Percentiles rank a stretch among this genome's conserved stretches.
These are phyloP conservation scores for Ecliptopera silaceata DNA, from an alignment of 2,888 invertebrate species.

Conservation along the genomic window DNA sequence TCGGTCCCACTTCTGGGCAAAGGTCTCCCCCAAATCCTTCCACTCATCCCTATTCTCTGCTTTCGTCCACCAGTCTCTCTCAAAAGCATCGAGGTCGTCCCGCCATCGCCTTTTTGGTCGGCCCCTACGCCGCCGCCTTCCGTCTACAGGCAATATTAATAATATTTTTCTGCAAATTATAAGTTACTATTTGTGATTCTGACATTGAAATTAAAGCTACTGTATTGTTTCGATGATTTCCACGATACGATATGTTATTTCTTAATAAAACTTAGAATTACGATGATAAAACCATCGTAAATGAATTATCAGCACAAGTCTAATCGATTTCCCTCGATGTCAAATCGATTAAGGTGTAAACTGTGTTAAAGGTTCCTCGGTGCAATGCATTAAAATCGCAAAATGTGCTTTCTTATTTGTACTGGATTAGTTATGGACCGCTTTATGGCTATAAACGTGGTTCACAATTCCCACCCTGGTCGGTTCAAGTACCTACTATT, in stretches of 20 bases:
- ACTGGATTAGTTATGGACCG: slow-evolving; percentile 66
- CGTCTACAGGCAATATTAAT: no score
- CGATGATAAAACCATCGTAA: slow-evolving; percentile 67
- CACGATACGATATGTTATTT: slow-evolving; percentile 12
- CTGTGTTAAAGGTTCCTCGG: slow-evolving; percentile 65
- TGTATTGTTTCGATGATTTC: slow-evolving; percentile 7
- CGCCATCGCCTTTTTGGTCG: no score
- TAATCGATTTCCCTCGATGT: slow-evolving; percentile 78
- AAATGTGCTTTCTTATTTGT: slow-evolving; percentile 68
- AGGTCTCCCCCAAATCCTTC: no score
- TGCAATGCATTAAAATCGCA: slow-evolving; percentile 59
- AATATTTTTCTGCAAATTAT: no score
- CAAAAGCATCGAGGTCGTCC: no score
- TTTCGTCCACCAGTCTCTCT: no score
- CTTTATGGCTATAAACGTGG: slow-evolving; percentile 62
- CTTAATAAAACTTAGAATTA: slow-evolving; percentile 36
- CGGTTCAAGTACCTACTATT: slow-evolving; percentile 1
- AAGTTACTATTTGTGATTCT: background rate
- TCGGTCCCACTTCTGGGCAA: no score
- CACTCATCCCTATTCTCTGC: no score
- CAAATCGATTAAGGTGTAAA: slow-evolving; percentile 79
- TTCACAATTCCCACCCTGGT: slow-evolving; percentile 29
- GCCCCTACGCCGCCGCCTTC: no score
- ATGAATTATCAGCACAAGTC: slow-evolving; percentile 67
- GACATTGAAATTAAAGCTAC: slow-evolving; percentile 5